Base-by-base conservation (phyloP, 2,797 vertebrate species). In the Sebastes variabilis region DNA sequence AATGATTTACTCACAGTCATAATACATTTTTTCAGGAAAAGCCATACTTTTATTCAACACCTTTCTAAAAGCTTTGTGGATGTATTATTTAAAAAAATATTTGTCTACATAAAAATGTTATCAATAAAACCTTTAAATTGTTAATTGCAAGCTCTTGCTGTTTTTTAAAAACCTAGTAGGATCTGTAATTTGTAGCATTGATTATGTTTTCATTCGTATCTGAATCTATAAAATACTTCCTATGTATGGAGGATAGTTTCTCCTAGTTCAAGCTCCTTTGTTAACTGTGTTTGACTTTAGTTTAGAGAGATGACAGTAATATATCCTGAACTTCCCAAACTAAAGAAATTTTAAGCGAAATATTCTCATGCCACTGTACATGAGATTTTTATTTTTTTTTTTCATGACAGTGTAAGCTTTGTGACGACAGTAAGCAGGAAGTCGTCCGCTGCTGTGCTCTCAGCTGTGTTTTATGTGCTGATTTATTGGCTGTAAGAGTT, bases 401-500 rank as follows among this genome's bases (percentile, higher is more conserved):
- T 27, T 14, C 25, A 24, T 52, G 71, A 42, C 11, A 56, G 32
- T 22, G 20, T 58, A 54, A 69, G 60, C 75, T 55, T 20, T 58
- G 64, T 66, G 27, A 77, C 30, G 70, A 77, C 42, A 24, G 55
- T 79, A 7, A 70, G 24, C 66, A 75, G 69, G 73, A 78, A 75
- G 70, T 32, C 3, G 5, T 61, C 66, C 32, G 4, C 29, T 16
- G 27, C 73, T 18, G 18, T 56, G 38, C 54, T 75, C 36, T 32
- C 27, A 18, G 1, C 55, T 65, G 30, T 73, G 34, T 72, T 85
- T 81, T 58, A 42, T 32, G 42, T 34, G 30, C 27, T 65, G 72
- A 86, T 80, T 85, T 85, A 81, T 72, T 32, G n/a, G 13, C 29
- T 79, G 20, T 36, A 3, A 46, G 60, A 69, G 14, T 56, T 73